These are phyloP conservation scores for Cyrtodaria siliqua DNA, from an alignment of 2,888 invertebrate genomes.

Conservation along the genomic window DNA sequence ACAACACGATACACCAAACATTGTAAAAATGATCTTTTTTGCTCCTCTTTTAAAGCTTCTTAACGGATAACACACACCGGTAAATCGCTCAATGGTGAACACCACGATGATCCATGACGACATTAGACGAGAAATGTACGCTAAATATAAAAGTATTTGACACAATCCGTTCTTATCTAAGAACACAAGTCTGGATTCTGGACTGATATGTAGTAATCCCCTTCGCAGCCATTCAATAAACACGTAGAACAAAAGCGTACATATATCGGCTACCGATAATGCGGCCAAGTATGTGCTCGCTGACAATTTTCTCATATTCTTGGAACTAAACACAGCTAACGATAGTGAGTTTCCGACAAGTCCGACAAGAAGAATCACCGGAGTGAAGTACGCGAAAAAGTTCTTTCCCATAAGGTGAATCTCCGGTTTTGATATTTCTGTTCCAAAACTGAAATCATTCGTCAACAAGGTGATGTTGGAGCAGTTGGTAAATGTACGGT, in stretches of 20 bases:
- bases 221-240: constrained; percentile 82
- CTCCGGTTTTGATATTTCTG: no score
- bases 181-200: constrained; percentile 53
- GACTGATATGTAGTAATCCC: constrained; percentile 67
- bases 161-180: constrained; percentile 81
- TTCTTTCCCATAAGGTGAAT: no score
- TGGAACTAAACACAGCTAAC: constrained; percentile 91
- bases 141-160: constrained; percentile 91
- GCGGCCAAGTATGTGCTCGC: constrained; percentile 93
- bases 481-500: no score
- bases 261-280: constrained; percentile 92
- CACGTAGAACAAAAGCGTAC: constrained; percentile 89
- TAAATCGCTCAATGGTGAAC: constrained; percentile 83
- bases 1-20: constrained; percentile 69
- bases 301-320: constrained; percentile 89
- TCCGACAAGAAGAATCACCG: constrained; percentile 90
- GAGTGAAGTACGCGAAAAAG: constrained; percentile 90
- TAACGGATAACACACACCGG: constrained; percentile 83
- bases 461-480: no score
- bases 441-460: no score
- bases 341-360: constrained; percentile 92
- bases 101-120: constrained; percentile 83
- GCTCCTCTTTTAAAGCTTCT: constrained; percentile 74
- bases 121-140: constrained; percentile 84
- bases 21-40: constrained; percentile 64